A percentile compares a stretch with the other conserved stretches of the same genome.
These are phyloP conservation scores for Hyposmocoma kahamanoa DNA, from an alignment of 1,140 invertebrate genomes.

Conservation along the genomic window DNA sequence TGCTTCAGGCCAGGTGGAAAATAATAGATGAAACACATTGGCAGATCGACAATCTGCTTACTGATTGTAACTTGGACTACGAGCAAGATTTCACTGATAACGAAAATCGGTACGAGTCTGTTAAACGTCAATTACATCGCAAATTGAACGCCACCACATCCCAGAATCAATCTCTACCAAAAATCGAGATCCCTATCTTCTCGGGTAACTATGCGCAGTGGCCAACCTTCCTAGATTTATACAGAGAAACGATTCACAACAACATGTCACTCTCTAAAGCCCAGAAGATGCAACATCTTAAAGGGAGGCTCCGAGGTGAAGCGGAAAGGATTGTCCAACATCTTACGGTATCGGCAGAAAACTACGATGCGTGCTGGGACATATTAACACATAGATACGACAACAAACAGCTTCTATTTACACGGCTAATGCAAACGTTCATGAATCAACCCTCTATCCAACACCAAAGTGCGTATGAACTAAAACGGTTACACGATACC, in stretches of 20 bases:
- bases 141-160: not conserved
- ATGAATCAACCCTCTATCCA: not conserved
- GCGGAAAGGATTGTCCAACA: not conserved
- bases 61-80: not conserved
- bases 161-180: not conserved
- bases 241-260: not conserved
- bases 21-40: not conserved
- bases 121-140: not conserved
- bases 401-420: not conserved
- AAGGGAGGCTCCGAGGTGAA: not conserved
- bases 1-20: not conserved
- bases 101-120: not conserved
- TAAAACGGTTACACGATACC: slow-evolving; percentile 2
- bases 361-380: slow-evolving; percentile 1
- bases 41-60: not conserved
- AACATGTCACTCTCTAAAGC: not conserved
- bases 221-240: slow-evolving; percentile 1
- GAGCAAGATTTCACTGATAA: not conserved
- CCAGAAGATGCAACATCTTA: slow-evolving; percentile 1
- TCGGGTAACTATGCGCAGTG: not conserved
- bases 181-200: not conserved
- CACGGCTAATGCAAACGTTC: not conserved
- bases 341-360: not conserved
- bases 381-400: not conserved
- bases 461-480: not conserved